Evolutionary conservation across 1,140 invertebrate genomes (phyloP), one percentile per base, ranked within the genome.

Genomic region (Drosophila tsacasi): DNA sequence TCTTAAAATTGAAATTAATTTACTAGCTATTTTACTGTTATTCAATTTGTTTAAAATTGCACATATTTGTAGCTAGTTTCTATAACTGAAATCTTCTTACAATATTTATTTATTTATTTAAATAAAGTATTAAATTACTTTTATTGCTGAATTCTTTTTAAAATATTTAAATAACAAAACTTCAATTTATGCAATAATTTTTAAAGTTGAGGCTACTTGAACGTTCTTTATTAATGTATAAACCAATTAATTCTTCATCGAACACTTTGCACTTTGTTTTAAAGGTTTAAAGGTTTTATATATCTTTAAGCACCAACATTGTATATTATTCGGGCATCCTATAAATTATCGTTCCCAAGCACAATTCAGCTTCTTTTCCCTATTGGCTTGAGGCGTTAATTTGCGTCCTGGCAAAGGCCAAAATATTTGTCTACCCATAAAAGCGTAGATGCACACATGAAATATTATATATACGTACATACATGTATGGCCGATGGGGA

Each of bases 361-460:
- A 75, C 63, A 64, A 75, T 40, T 49, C 21, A 46, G 42, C n/a
- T 25, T 62, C 39, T 37, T 59, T 12, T 44, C 10, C 23, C 57
- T 10, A 30, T 50, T 62, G 61, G 42, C 81, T 35, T 50, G 30
- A 61, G 74, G 67, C 47, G 54, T 67, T 35, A 68, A 66, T 67
- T 75, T 73, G 72, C 12, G 71, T 30, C n/a, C 42, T 58, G 46
- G 52, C 57, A 39, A 60, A 46, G 76, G 63, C 55, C 64, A 81
- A 65, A 84, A 85, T 78, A 77, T 73, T 74, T 67, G 60, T 76
- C 66, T 65, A 59, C 35, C 46, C 66, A 67, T 46, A 54, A 66
- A 68, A 46, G 49, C 23, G 19, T 35, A 55, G 49, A 71, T 83
- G 76, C 72, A 77, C 57, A 64, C 59, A 67, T 59, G 55, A 49